Conservation (phyloP, 1,140 invertebrate species). For the Phenacoccus solenopsis region DNA sequence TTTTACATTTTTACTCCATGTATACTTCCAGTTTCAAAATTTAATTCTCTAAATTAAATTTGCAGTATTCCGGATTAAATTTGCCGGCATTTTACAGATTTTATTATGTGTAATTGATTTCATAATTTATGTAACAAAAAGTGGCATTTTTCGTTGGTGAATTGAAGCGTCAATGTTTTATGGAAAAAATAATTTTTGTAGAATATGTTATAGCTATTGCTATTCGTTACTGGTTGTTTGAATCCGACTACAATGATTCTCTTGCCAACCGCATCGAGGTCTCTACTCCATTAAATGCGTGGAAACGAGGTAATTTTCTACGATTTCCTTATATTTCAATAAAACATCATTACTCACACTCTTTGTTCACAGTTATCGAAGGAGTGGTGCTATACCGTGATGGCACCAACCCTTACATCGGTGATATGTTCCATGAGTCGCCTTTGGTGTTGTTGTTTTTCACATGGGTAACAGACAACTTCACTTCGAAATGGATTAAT, state of each 20-base stretch:
- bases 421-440: slow-evolving; percentile 85
- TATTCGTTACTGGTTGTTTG: slow-evolving; percentile 54
- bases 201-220: slow-evolving; percentile 39
- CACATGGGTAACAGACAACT: slow-evolving; percentile 35
- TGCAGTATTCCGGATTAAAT: too few species aligned
- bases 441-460: slow-evolving; percentile 59
- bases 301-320: slow-evolving; percentile 58
- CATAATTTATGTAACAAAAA: too few species aligned
- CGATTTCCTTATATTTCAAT: slow-evolving; percentile 5
- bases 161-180: background rate
- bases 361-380: slow-evolving; percentile 56
- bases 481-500: slow-evolving; percentile 34
- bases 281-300: slow-evolving; percentile 82
- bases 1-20: too few species aligned
- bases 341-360: background rate
- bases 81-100: too few species aligned
- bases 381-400: slow-evolving; percentile 65
- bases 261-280: slow-evolving; percentile 72
- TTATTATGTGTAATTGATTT: too few species aligned
- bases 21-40: too few species aligned
- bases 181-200: slow-evolving; percentile 26
- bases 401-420: slow-evolving; percentile 75
- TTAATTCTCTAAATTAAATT: too few species aligned
- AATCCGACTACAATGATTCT: slow-evolving; percentile 51
- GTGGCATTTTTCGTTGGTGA: too few species aligned